Conservation (phyloP, 2,797 vertebrate species). For the Acanthis flammea region DNA sequence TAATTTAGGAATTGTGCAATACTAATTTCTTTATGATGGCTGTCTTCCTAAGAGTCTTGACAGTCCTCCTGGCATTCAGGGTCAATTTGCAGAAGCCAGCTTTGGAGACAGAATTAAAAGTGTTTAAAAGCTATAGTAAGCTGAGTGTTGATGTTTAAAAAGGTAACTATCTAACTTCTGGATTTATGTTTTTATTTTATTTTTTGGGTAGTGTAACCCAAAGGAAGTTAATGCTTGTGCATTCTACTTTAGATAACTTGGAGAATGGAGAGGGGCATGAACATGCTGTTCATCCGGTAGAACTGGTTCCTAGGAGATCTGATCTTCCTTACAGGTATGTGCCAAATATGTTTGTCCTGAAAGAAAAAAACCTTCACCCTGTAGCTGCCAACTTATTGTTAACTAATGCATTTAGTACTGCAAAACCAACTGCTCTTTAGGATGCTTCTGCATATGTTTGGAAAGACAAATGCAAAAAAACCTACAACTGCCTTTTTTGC, state of each 20-base stretch:
- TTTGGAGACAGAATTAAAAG: neutral
- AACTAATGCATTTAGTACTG: neutral
- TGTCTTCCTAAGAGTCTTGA: neutral
- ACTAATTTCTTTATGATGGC: neutral
- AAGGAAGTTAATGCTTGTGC: constrained; percentile 59
- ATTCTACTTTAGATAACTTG: constrained; percentile 75
- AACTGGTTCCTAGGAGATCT: constrained; percentile 72
- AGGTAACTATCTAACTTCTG: neutral
- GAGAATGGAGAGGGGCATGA: constrained; percentile 78
- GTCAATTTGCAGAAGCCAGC: neutral
- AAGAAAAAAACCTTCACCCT: neutral
- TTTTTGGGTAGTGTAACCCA: neutral
- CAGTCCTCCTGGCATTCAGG: neutral
- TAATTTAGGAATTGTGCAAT: neutral
- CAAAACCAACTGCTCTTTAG: neutral
- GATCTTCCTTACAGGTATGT: constrained; percentile 82
- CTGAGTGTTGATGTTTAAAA: neutral
- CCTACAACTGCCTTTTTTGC: neutral
- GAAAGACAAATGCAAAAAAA: neutral
- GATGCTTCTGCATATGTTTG: neutral
- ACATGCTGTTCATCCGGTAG: constrained; percentile 51
- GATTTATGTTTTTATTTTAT: neutral
- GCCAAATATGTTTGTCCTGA: neutral
- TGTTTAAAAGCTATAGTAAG: neutral
- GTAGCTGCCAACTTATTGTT: neutral